These are phyloP conservation scores for Cygnus olor DNA, from an alignment of 2,797 vertebrate species.

Conservation along the genomic window DNA sequence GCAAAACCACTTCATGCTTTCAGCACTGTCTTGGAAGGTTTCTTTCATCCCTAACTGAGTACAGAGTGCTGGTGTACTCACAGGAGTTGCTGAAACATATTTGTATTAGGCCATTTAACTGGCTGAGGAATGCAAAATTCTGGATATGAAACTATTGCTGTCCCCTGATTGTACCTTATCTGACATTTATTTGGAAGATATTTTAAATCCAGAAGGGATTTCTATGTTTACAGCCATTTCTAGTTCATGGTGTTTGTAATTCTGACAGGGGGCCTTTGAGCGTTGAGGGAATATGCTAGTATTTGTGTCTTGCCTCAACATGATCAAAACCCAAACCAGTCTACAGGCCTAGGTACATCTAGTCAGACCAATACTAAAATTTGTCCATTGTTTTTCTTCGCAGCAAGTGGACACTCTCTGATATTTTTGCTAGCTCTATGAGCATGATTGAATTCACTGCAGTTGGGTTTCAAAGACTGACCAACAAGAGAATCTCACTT, in stretches of 20 bases:
- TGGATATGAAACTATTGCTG: neutral
- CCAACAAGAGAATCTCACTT: neutral
- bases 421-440: neutral
- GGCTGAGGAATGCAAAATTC: neutral
- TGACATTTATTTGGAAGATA: neutral
- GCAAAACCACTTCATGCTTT: neutral
- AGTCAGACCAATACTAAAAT: neutral
- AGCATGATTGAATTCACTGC: neutral
- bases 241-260: neutral
- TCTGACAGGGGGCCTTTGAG: neutral
- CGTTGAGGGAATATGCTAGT: neutral
- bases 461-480: neutral
- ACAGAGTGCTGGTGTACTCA: neutral
- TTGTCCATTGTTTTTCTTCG: slow-evolving; percentile 28
- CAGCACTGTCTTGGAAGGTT: neutral
- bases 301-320: neutral
- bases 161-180: neutral
- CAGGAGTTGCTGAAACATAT: neutral
- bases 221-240: neutral
- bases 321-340: neutral
- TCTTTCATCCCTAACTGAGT: neutral
- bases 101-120: neutral
- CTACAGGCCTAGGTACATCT: neutral
- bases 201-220: neutral
- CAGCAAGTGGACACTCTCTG: neutral